These are phyloP conservation scores for Xanthia togata DNA, from an alignment of 2,888 invertebrate genomes.

Conservation along the genomic window DNA sequence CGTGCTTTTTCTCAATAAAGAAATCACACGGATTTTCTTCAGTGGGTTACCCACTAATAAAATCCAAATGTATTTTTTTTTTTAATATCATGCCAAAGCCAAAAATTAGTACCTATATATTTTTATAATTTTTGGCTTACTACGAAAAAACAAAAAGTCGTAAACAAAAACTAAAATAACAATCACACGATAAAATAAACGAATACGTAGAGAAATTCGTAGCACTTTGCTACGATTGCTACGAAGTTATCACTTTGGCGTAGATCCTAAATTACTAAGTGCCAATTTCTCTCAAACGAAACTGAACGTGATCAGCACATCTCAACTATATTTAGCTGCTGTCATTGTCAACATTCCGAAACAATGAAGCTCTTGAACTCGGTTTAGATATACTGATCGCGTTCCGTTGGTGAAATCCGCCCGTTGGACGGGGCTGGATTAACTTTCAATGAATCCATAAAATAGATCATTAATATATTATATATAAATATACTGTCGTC, in stretches of 20 bases:
- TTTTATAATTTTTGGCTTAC: not conserved
- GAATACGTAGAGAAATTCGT: not conserved
- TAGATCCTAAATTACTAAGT: constrained; percentile 10
- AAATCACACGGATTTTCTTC: too few species aligned
- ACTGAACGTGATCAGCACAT: not conserved
- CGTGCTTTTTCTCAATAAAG: too few species aligned
- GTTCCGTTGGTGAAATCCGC: not conserved
- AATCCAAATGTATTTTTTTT: not conserved
- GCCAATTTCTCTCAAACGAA: not conserved
- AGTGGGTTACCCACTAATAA: too few species aligned
- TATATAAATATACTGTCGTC: too few species aligned
- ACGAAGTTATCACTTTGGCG: constrained; percentile 1
- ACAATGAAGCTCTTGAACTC: not conserved
- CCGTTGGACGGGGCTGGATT: not conserved
- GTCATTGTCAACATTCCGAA: not conserved
- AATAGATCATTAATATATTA: too few species aligned
- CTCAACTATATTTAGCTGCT: too few species aligned
- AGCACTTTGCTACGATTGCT: constrained; percentile 15
- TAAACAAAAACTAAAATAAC: not conserved
- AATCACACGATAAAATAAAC: not conserved
- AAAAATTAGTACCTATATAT: not conserved
- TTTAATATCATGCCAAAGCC: too few species aligned
- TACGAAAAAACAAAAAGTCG: not conserved
- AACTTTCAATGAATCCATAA: not conserved
- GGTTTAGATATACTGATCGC: not conserved